Evolutionary conservation across 2,113 vertebrate genomes (phyloP), one percentile per base, ranked within the genome.

Genomic region (Pavo muticus): DNA sequence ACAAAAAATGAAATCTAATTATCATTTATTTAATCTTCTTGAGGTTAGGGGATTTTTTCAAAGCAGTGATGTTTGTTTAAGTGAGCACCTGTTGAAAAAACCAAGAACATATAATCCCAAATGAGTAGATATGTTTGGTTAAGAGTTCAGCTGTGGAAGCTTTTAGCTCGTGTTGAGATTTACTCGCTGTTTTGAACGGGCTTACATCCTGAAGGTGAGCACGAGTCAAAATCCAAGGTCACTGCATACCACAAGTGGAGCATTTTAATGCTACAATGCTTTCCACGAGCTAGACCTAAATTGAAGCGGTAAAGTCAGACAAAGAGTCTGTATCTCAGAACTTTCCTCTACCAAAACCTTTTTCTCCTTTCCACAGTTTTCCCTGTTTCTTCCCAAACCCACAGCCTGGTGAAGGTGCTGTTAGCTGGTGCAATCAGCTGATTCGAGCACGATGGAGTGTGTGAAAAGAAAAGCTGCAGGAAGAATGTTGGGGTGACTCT

Each of bases 41-140:
- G n/a, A 37, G 87, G 83, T 59, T 76, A 37, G 52, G 64, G 69
- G 52, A 63, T 90, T 93, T 90, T 93, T 87, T 90, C 52, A 52
- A 32, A 76, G 37, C 47, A 42, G 29, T 52, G 21, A n/a, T 90
- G 52, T 90, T 94, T 85, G 54, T 68, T 92, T 87, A 57, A 81
- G 59, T n/a, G 65, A 68, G 39, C 54, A 77, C 79, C 79, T 93
- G 70, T 52, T 91, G 78, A 84, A 91, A 79, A 81, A 69, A 77
- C 68, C 5, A 24, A 47, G 84, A 80, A 77, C 84, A 48, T 68
- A 50, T 52, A 72, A 77, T 84, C 79, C 84, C 47, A 21, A 72
- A 32, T 63, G 67, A 88, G 42, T 63, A 72, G 47, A 30, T 48
- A 5, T 73, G n/a, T 93, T 88, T 88, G 75, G 47, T 52, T 54